Evolutionary conservation across 2,797 vertebrate genomes (phyloP).

Genomic region (Falco novaeseelandiae): DNA sequence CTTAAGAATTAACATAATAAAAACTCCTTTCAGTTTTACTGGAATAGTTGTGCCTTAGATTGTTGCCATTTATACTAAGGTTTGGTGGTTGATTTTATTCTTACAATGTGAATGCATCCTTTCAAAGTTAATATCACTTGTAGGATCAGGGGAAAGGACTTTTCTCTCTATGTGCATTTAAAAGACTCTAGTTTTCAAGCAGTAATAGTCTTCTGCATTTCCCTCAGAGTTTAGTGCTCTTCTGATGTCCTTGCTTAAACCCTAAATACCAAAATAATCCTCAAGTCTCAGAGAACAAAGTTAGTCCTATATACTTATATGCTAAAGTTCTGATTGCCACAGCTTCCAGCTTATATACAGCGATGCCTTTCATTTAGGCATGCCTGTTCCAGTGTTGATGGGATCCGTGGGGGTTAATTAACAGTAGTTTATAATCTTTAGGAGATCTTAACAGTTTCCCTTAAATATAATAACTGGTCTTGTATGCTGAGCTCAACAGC

Average conservation of each 20-base stretch:
- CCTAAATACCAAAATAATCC: conserved; percentile 39
- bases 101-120: background rate
- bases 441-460: conserved; percentile 33
- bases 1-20: background rate
- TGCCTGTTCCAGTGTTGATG: background rate
- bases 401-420: conserved; percentile 24
- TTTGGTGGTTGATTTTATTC: background rate
- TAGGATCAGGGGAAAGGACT: background rate
- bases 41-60: background rate
- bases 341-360: background rate
- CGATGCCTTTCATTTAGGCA: background rate
- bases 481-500: background rate
- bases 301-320: background rate
- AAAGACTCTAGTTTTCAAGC: background rate
- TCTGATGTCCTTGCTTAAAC: conserved; percentile 12
- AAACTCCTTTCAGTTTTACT: background rate
- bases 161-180: background rate
- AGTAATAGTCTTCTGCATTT: background rate
- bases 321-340: background rate
- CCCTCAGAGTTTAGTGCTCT: background rate
- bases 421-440: conserved; percentile 37
- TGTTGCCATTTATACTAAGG: background rate
- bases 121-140: background rate
- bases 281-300: background rate
- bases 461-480: background rate